Evolutionary conservation across 2,113 vertebrate species (phyloP).

Genomic region (Alligator mississippiensis): DNA sequence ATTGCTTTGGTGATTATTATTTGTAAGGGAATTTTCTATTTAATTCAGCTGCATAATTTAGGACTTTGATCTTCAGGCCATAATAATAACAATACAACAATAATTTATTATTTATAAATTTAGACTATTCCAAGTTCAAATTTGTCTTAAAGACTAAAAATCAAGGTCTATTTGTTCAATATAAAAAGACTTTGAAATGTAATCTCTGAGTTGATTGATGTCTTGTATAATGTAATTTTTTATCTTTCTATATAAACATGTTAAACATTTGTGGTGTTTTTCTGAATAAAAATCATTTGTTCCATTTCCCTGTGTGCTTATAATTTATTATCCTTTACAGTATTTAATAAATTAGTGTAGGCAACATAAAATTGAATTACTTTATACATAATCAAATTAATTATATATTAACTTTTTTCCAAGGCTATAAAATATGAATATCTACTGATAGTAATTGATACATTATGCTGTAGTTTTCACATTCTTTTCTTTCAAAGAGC

Average conservation of each 20-base stretch:
- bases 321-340: constrained; percentile 56
- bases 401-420: constrained; percentile 70
- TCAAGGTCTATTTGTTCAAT: constrained; percentile 66
- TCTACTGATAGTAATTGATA: constrained; percentile 11
- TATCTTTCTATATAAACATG: constrained; percentile 41
- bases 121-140: constrained; percentile 50
- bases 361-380: constrained; percentile 76
- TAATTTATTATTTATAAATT: constrained; percentile 69
- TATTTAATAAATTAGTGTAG: constrained; percentile 73
- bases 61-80: constrained; percentile 49
- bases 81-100: constrained; percentile 43
- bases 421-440: constrained; percentile 70
- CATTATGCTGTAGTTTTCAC: constrained; percentile 9
- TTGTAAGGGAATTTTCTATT: constrained; percentile 53
- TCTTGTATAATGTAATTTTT: constrained; percentile 39
- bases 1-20: constrained; percentile 65
- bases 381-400: constrained; percentile 75
- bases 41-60: constrained; percentile 67
- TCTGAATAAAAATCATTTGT: constrained; percentile 53
- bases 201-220: constrained; percentile 60
- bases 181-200: constrained; percentile 52
- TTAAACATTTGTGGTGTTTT: constrained; percentile 53
- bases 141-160: constrained; percentile 59
- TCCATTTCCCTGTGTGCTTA: constrained; percentile 47
- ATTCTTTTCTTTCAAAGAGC: neutral